Percentiles rank a stretch among this genome's conserved stretches.
These are phyloP conservation scores for Catamblyrhynchus diadema DNA, from an alignment of 2,797 vertebrate species.

Conservation along the genomic window DNA sequence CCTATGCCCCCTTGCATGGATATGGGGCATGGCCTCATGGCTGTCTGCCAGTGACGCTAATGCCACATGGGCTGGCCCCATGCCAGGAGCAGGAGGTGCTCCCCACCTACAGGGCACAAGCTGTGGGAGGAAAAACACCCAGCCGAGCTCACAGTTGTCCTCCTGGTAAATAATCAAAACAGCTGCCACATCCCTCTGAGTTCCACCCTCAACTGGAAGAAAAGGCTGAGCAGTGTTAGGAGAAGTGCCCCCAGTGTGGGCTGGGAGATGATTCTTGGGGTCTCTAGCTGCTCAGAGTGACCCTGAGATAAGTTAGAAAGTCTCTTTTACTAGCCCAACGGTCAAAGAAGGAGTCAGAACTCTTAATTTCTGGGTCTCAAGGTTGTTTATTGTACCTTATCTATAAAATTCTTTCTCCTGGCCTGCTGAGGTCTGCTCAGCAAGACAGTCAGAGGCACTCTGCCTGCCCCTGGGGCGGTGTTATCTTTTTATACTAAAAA, in stretches of 20 bases:
- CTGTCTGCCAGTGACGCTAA: not conserved
- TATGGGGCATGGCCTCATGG: not conserved
- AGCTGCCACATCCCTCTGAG: not conserved
- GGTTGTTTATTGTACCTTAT: no score
- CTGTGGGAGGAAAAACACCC: not conserved
- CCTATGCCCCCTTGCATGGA: fast-evolving
- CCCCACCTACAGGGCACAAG: not conserved
- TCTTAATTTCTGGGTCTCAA: no score
- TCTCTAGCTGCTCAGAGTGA: no score
- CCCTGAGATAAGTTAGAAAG: no score
- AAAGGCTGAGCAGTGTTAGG: not conserved
- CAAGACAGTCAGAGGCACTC: no score
- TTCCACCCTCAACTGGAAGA: fast-evolving
- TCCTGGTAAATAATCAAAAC: not conserved
- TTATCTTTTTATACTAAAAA: no score
- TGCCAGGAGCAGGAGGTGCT: not conserved
- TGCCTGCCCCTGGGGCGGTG: no score
- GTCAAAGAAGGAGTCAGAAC: no score
- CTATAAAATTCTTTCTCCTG: no score
- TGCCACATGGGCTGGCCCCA: not conserved
- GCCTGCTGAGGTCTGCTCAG: no score
- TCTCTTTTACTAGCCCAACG: no score
- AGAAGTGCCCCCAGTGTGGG: fast-evolving
- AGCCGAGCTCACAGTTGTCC: not conserved
- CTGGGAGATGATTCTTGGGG: not conserved